Evolutionary conservation across 2,888 invertebrate species (phyloP), one percentile per base, ranked within the genome.

Genomic region (Arenicola marina): DNA sequence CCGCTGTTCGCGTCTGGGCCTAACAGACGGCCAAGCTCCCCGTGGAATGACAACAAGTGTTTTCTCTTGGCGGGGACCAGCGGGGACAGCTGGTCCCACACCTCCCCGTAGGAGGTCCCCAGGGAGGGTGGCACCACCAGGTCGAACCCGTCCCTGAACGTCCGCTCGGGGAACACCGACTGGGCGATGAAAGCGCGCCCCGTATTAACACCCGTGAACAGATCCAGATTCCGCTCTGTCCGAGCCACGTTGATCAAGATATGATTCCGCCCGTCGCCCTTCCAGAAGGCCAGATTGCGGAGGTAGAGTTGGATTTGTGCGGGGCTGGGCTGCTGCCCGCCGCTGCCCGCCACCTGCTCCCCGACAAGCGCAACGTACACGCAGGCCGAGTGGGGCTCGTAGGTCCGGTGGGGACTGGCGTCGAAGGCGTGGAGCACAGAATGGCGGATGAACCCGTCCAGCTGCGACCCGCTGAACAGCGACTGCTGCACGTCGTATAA

Each of bases 191-290:
- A 91, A 0, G 96, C 94, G 68, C 93, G 87, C 57, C 93, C 94
- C 2, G 91, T 92, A 72, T 93, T 89, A n/a, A 90, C 85, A 59
- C 87, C 87, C 44, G 84, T 82, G 72, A 93, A 89, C 46, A 90
- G 86, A 61, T 78, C 77, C 26, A 63, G 53, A 53, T 67, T 69
- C 1, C 63, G 54, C 2, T 57, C 28, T 56, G 67, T 63, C 11
- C 73, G 64, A 1, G 92, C 91, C 62, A 94, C 84, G 84, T 94
- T 93, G 26, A 96, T 80, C 3, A 97, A 80, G 26, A 97, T 86
- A 83, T 96, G 96, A 84, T 97, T 97, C 43, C 94, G 87, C 11
- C 96, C 97, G 86, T 96, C 95, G 0, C 95, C 95, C 29, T 91
- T 92, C 96, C 96, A 97, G 82, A 91, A 91, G 0, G 93, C 92